Conservation (phyloP, 2,888 invertebrate species). For the Gerris lacustris region DNA sequence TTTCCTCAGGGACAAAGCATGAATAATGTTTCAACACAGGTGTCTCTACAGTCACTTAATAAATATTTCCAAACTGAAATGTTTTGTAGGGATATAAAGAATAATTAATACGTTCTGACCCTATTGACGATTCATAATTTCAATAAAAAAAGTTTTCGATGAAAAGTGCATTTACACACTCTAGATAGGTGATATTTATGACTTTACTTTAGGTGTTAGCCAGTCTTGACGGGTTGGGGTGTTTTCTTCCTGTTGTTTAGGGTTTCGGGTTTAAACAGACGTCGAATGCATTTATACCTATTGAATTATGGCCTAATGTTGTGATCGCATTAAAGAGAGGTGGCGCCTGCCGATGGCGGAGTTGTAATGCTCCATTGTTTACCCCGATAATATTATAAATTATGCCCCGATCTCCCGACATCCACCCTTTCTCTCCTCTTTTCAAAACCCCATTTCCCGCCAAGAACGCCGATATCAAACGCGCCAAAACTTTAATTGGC, state of each 20-base stretch:
- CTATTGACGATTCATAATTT: no score
- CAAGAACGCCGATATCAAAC: slow-evolving; percentile 1
- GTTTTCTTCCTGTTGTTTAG: not conserved
- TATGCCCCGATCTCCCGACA: not conserved
- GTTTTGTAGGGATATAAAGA: no score
- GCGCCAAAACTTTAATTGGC: slow-evolving; percentile 5
- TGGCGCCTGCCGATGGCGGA: not conserved
- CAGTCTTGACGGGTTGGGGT: not conserved
- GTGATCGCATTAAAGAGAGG: slow-evolving; percentile 1
- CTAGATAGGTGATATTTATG: not conserved
- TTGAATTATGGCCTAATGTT: not conserved
- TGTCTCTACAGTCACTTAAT: no score
- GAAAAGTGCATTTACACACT: not conserved
- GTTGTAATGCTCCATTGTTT: not conserved
- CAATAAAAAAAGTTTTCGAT: no score
- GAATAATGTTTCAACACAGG: no score
- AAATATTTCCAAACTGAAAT: no score
- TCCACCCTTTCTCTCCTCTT: not conserved
- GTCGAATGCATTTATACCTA: slow-evolving; percentile 1
- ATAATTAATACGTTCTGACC: no score
- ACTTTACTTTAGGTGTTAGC: not conserved
- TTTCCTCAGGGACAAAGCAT: no score
- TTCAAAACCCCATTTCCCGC: not conserved
- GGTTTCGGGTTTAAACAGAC: not conserved
- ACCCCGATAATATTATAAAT: not conserved